Base-by-base conservation (phyloP, 1,140 invertebrate genomes). In the Eubasilissa regina region DNA sequence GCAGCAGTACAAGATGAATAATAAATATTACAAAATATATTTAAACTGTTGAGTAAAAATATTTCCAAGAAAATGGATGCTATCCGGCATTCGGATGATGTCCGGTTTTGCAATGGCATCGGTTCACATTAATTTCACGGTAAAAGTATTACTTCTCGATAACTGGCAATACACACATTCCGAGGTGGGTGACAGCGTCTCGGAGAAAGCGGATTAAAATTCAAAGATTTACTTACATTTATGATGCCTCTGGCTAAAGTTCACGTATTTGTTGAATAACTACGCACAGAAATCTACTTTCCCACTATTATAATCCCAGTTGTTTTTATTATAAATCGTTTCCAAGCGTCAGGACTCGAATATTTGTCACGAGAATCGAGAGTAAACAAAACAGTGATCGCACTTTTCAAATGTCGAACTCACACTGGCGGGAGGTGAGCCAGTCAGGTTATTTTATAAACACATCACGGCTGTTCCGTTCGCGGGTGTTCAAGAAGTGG, bases 371-470 rank as follows among this genome's bases (percentile, higher is more conserved):
- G 25, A 35, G 25, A 35, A 35, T 35, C 25, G 25, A 35, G 25
- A 35, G 25, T 35, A 35, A 35, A 35, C 25, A 35, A 35, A 35
- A 35, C 1, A 64, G 35, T 21, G 35, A 12, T 13, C 10, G n/a
- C 60, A 64, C 60, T 64, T 64, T 25, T 64, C 60, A 43, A 64
- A 64, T 64, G 35, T 43, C 21, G 35, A 64, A 64, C 60, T 64
- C 19, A 9, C 13, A 64, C 60, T 64, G 60, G 60, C 60, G 35
- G 60, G 25, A 13, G 13, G 21, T 10, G 48, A 15, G 25, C 25
- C 25, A 35, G 55, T 19, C 19, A 12, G 60, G 60, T 64, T 25
- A 25, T 8, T 13, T 64, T 64, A 64, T 64, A 64, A 58, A 44
- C 60, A 64, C 60, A 64, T 35, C 13, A n/a, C 35, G 60, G 60